A percentile compares a stretch with the other conserved stretches of the same genome.
These are phyloP conservation scores for Eupithecia tripunctaria DNA, from an alignment of 2,888 invertebrate genomes.

Conservation along the genomic window DNA sequence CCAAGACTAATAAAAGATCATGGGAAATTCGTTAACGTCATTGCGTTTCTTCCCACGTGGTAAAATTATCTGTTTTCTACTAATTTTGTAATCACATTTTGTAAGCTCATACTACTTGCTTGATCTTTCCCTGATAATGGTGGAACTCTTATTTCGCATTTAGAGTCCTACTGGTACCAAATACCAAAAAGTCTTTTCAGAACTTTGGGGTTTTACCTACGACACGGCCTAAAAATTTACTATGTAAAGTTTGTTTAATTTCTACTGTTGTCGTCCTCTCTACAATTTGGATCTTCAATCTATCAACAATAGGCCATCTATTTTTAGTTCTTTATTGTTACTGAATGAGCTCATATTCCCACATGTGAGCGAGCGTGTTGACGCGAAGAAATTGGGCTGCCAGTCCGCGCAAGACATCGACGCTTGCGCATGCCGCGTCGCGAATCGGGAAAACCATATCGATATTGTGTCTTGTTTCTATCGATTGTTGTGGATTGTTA, in stretches of 20 bases:
- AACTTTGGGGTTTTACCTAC: not conserved
- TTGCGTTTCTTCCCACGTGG: constrained; percentile 50
- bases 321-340: constrained; percentile 51
- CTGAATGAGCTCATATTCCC: constrained; percentile 49
- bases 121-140: not conserved
- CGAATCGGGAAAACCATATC: constrained; percentile 24
- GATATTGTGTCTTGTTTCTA: constrained; percentile 36
- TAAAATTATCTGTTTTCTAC: constrained; percentile 25
- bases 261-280: not conserved
- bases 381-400: constrained; percentile 69
- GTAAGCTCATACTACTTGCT: not conserved
- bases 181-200: not conserved
- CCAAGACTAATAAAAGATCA: constrained; percentile 52
- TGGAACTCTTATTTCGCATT: not conserved
- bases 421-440: constrained; percentile 59
- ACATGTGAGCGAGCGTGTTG: constrained; percentile 56
- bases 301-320: constrained; percentile 48
- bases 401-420: constrained; percentile 72
- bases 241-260: not conserved
- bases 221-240: no score
- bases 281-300: constrained; percentile 39
- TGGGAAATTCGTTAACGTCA: constrained; percentile 56
- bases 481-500: constrained; percentile 40
- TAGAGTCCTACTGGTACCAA: not conserved
- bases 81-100: constrained; percentile 20